Evolutionary conservation across 2,888 invertebrate genomes (phyloP).

Genomic region (Ischnus inquisitorius): DNA sequence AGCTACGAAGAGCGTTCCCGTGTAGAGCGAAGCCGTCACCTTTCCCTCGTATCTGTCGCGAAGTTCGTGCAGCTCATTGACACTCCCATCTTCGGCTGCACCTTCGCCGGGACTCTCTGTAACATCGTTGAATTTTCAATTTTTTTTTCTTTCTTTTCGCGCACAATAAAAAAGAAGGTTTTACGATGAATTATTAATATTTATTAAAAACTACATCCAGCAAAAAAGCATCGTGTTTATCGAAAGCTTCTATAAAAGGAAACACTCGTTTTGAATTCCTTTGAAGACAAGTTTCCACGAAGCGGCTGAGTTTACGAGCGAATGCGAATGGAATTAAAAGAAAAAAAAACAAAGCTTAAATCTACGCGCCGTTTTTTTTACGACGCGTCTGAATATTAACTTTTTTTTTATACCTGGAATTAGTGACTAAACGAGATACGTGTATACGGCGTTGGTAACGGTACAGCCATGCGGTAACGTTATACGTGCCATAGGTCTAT

Average conservation of each 20-base stretch:
- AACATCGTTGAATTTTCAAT: conserved; percentile 10
- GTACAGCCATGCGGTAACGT: background rate
- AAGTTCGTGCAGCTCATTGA: conserved; percentile 81
- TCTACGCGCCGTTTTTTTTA: background rate
- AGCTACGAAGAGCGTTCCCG: conserved; percentile 90
- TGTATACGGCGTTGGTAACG: background rate
- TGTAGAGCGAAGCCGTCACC: conserved; percentile 91
- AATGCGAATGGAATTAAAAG: background rate
- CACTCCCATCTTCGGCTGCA: conserved; percentile 74
- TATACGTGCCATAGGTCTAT: conserved; percentile 45
- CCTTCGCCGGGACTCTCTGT: conserved; percentile 76
- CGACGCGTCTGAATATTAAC: background rate
- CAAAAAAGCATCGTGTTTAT: background rate
- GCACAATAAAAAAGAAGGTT: background rate
- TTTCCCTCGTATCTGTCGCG: conserved; percentile 83
- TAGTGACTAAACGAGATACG: background rate
- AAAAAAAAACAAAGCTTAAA: conserved; percentile 3
- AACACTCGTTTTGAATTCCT: background rate
- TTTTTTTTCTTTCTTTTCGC: background rate
- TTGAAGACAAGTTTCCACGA: background rate
- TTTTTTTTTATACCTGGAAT: conserved; percentile 1
- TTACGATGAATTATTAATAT: background rate
- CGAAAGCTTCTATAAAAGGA: background rate
- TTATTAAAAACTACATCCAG: background rate
- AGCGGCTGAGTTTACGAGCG: background rate